Base-by-base conservation (phyloP, 2,797 vertebrate genomes). In the Orientallactaga sibirica region DNA sequence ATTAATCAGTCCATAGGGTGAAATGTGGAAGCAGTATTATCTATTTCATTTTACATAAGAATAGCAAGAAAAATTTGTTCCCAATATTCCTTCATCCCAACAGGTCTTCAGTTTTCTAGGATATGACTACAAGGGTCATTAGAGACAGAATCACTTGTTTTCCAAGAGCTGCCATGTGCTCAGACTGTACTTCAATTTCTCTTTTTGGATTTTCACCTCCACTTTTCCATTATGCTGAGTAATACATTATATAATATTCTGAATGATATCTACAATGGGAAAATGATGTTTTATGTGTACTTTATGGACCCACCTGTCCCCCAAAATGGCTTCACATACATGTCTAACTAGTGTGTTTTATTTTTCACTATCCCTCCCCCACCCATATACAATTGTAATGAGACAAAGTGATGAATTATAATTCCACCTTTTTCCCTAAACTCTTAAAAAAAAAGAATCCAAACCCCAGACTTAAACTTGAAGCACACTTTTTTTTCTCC, bases 231-330 rank as follows among this genome's bases (percentile, higher is more conserved):
- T 98, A 94, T 95, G 94, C 96, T 96, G 97, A 97, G 97, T 97
- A 98, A 98, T 97, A 97, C 96, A 97, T 97, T 96, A n/a, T n/a
- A n/a, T n/a, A n/a, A n/a, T n/a, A 98, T 96, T 93, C 94, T 97
- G 96, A 98, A 97, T 97, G 98, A 97, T 97, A 97, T 98, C 83
- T 97, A 83, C 97, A 97, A 97, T 98, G 96, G 96, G 93, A 98
- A 98, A 98, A 96, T 97, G 97, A 98, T 97, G 96, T 96, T 97
- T 96, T 97, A 85, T 97, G 92, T 97, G 92, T 96, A 95, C 91
- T 98, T 97, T 98, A 98, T 98, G 98, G 98, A 97, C 97, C 98
- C 84, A 96, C 96, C 93, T 96, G 97, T 37, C 96, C 96, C 96
- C 77, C 74, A 95, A 97, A 97, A 97, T 71, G 7, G 92, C 94